Percentiles rank a stretch among this genome's conserved stretches.
Evolutionary conservation across 2,113 vertebrate species (phyloP).

Genomic region (Apodemus sylvaticus): DNA sequence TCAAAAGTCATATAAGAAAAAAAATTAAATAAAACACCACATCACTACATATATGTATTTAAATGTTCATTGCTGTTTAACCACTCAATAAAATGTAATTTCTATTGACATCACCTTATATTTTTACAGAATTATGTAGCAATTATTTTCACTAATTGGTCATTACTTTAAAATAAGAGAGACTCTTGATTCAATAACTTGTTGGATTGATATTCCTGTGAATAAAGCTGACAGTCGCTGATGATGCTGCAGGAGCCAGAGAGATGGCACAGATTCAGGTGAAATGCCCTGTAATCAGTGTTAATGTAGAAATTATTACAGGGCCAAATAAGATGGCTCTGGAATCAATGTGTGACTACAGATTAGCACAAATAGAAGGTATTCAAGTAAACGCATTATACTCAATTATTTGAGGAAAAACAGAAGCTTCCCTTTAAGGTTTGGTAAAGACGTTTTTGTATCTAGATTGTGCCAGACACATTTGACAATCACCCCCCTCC

Average conservation of each 20-base stretch:
- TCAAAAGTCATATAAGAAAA: not conserved
- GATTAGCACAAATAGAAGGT: constrained; percentile 7
- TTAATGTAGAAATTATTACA: not conserved
- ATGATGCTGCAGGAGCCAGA: not conserved
- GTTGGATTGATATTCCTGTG: not conserved
- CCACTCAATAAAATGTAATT: not conserved
- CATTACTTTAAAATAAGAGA: not conserved
- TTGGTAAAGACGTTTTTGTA: not conserved
- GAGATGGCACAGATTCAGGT: not conserved
- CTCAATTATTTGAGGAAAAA: not conserved
- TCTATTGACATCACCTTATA: not conserved
- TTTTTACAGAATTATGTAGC: constrained; percentile 27
- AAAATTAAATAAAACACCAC: not conserved
- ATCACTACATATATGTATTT: not conserved
- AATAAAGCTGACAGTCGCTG: not conserved
- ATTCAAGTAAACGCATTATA: not conserved
- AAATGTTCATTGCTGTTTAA: not conserved
- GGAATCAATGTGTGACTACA: constrained; percentile 3
- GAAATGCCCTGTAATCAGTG: not conserved
- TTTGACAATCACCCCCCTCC: not conserved
- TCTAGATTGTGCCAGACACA: not conserved
- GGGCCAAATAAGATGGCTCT: not conserved
- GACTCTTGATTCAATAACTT: not conserved
- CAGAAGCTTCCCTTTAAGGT: not conserved
- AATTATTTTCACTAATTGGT: not conserved